Base-by-base conservation (phyloP, 1,140 invertebrate genomes). In the Pantala flavescens region DNA sequence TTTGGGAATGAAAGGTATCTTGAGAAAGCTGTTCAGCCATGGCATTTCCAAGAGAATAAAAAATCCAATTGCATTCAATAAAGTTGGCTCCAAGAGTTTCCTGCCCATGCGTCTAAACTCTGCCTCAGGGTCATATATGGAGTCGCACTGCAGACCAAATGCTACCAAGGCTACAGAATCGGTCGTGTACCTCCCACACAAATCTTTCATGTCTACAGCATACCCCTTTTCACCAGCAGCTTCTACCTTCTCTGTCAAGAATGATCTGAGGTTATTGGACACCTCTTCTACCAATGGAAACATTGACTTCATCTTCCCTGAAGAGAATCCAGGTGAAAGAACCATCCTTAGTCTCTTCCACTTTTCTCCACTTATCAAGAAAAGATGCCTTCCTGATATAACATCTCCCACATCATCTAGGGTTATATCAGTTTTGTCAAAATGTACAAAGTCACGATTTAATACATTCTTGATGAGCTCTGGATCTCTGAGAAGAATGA, bases 221-320 rank as follows among this genome's bases (percentile, higher is more conserved):
- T 63, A 63, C 0, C 80, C 75, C 7, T 75, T 55, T 81, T 80
- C 23, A 0, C 80, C 78, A 71, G 80, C 79, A 24, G 79, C 74
- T 3, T 82, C 76, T 21, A 83, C 79, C 74, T 82, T 78, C 75
- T 75, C 76, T 24, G 49, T 19, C 49, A 63, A 14, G 49, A 19
- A 63, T 14, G 49, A 3, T 77, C 70, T 83, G 24, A 84, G 77
- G 73, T 82, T 78, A 11, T 80, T 77, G 24, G 79, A 76, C 63
- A 82, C 83, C 23, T 86, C 83, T 24, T 74, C 79, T 77, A 87
- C 78, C n/a, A 86, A 77, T 24, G 84, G 82, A 79, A 86, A 86
- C 84, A 88, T 87, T n/a, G 80, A 78, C 70, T 85, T 86, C 24
- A 88, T 78, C 72, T 85, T 86, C 3, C 82, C 82, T 10, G 83